Base-by-base conservation (phyloP, 37 sponge, comb jelly and placozoan genomes). In the Haliclona indistincta region DNA sequence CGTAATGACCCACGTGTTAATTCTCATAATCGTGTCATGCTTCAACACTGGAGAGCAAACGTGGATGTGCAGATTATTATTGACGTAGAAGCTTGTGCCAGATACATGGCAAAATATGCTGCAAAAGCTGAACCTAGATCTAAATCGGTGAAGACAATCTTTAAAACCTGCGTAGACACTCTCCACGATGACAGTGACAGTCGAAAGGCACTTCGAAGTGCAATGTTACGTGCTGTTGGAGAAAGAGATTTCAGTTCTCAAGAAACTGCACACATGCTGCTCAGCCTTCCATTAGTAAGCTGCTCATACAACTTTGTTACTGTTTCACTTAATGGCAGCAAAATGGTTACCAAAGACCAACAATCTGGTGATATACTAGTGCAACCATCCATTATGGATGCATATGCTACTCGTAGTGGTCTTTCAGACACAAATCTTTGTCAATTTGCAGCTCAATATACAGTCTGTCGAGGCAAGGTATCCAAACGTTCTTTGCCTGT, bases 171-270 rank as follows among this genome's bases (percentile, higher is more conserved):
- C 43, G 74, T 81, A 2, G 40, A 38, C 17, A 43, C 3, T 4
- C 42, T 74, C 11, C 22, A 28, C 5, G 38, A 63, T 10, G 37
- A 29, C 29, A 35, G 55, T 15, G 17, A 43, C 13, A 3, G 53
- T 4, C 2, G 4, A 4, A 10, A 2, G 28, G 82, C 38, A 2
- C 17, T 81, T 20, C 67, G 56, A 1, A 8, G 26, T 25, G 61
- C 64, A 20, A 58, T 75, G 49, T 1, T 73, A 0, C 4, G 40
- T 1, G 6, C 66, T 38, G 67, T 81, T 43, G 74, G 73, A 3
- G 82, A 74, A 40, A 43, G 73, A 10, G 82, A 81, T 56, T 81
- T 73, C 71, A 61, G 63, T 54, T 73, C 74, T 20, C 82, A 81
- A 63, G 82, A 81, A 40, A 71, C 65, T 2, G 11, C 36, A 45